Conservation (phyloP, 2,113 vertebrate genomes). For the Mellivora capensis region DNA sequence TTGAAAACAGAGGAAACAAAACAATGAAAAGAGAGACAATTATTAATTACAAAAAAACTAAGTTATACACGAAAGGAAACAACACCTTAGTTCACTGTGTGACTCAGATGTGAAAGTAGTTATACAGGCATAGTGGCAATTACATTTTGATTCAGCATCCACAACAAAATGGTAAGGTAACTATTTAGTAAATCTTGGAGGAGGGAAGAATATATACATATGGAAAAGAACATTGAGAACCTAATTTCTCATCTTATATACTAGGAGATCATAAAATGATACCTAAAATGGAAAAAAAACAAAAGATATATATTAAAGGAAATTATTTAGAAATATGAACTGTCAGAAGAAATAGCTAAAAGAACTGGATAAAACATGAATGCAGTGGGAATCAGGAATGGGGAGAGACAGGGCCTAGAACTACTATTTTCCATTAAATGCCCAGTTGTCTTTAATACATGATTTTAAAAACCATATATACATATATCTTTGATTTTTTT, state of each 20-base stretch:
- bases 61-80: not conserved
- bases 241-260: not conserved
- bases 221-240: not conserved
- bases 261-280: not conserved
- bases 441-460: not conserved
- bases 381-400: not conserved
- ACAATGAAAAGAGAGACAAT: not conserved
- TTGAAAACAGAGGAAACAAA: not conserved
- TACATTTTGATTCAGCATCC: not conserved
- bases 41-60: not conserved
- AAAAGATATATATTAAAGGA: not conserved
- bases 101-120: not conserved
- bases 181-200: not conserved
- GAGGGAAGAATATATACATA: not conserved
- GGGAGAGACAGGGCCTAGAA: not conserved
- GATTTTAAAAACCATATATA: not conserved
- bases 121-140: not conserved
- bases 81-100: not conserved
- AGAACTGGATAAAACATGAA: not conserved
- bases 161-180: not conserved
- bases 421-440: constrained; percentile 12
- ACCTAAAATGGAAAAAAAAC: not conserved
- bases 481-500: not conserved
- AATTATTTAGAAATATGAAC: not conserved
- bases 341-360: not conserved